Evolutionary conservation across 2,113 vertebrate genomes (phyloP), one percentile per base, ranked within the genome.

Genomic region (Penelope pileata): DNA sequence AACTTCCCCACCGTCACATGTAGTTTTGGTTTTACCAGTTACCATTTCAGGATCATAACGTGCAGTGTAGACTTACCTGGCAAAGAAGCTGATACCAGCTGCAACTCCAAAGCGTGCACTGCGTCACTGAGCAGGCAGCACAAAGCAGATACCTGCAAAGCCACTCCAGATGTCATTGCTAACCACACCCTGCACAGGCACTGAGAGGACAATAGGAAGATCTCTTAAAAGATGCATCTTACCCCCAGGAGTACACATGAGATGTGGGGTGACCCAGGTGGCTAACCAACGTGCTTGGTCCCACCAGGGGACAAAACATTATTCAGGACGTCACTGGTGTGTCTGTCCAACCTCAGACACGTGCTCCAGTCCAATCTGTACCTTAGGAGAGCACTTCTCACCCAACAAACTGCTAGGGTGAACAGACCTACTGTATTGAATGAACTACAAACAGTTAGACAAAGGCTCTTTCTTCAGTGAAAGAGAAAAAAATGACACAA

Each of bases 161-260:
- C 56, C 63, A 70, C 9, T 77, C 56, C 4, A 58, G 32, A 26
- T 16, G 16, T 32, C 62, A 68, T 22, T 1, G 7, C 54, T 47
- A 36, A 62, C 17, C 24, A 56, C 54, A 56, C n/a, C 56, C 48
- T 42, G 40, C 62, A 30, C 27, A 9, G 38, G 34, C 23, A 42
- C 47, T 36, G 40, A 90, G 29, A n/a, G 42, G 11, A 74, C 47
- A 42, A 18, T 10, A 54, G 69, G 70, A 58, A 82, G 50, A 56
- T 15, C 10, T 58, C 42, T 29, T 8, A 34, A 23, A 74, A 54
- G 36, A 34, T 16, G 6, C 10, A 26, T 56, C 62, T 56, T 54
- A 29, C 18, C 24, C 12, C 34, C 0, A 0, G 9, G 15, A 73
- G 8, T 10, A 60, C 17, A 42, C 7, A 4, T 19, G 7, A 42